Conservation (phyloP, 2,888 invertebrate genomes). For the Caenorhabditis sp. region DNA sequence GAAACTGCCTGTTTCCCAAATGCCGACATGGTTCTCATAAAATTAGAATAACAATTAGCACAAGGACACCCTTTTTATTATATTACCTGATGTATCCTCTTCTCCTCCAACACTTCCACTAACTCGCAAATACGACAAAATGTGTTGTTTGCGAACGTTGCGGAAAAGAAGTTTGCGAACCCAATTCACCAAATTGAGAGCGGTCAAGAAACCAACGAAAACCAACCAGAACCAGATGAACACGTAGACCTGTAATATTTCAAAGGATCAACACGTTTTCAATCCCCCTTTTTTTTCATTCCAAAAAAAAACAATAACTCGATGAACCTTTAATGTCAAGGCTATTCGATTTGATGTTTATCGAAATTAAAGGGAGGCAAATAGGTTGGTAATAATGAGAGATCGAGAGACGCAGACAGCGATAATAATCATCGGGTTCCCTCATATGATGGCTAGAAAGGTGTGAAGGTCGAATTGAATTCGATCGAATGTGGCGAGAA, state of each 20-base stretch:
- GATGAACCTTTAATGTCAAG: not conserved
- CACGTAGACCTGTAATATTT: constrained; percentile 63
- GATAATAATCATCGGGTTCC: not conserved
- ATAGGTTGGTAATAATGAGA: too few relatives aligned
- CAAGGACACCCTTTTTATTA: constrained; percentile 5
- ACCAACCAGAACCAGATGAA: constrained; percentile 75
- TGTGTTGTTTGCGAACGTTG: constrained; percentile 43
- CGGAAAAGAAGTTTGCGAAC: constrained; percentile 53
- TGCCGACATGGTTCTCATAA: not conserved
- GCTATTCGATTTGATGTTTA: not conserved
- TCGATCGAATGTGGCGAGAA: not conserved
- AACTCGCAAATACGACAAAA: constrained; percentile 52
- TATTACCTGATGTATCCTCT: constrained; percentile 1
- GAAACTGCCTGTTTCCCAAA: not conserved
- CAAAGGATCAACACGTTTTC: too few relatives aligned
- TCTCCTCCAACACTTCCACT: not conserved
- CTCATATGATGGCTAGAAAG: constrained; percentile 6
- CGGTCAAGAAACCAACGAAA: constrained; percentile 72
- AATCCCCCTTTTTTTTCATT: not conserved
- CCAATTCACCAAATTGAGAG: constrained; percentile 73
- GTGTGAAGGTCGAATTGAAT: constrained; percentile 17
- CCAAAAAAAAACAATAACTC: not conserved
- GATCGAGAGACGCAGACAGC: too few relatives aligned
- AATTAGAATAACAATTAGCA: constrained; percentile 3
- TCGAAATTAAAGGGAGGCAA: not conserved